Conservation (phyloP, 2,797 vertebrate species). For the Oryzias sinensis region DNA sequence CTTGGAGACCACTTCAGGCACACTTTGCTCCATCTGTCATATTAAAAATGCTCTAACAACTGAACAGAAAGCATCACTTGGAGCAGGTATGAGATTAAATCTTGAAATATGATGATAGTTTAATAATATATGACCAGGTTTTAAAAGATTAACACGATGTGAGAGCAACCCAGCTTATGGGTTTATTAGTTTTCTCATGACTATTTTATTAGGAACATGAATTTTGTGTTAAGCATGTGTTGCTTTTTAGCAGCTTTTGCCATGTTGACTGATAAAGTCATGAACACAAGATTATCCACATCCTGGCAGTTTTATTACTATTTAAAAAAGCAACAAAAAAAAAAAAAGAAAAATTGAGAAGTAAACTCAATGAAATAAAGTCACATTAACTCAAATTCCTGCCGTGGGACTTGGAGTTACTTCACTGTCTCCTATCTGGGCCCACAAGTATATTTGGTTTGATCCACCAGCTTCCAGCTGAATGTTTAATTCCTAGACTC, state of each 20-base stretch:
- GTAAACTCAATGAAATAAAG: slow-evolving; percentile 19
- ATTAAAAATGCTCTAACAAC: neutral
- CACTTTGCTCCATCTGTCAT: slow-evolving; percentile 1
- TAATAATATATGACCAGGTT: slow-evolving; percentile 4
- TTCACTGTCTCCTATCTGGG: slow-evolving; percentile 27
- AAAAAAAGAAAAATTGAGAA: slow-evolving; percentile 4
- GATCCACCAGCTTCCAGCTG: slow-evolving; percentile 51
- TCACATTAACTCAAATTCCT: slow-evolving; percentile 9
- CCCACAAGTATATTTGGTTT: slow-evolving; percentile 33
- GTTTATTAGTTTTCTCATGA: slow-evolving; percentile 1
- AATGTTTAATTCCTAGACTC: slow-evolving; percentile 70
- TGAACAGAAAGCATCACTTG: neutral
- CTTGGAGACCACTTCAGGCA: neutral
- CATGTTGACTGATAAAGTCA: too few species aligned
- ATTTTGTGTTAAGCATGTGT: too few species aligned
- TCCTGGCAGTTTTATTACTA: slow-evolving; percentile 1
- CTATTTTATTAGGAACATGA: too few species aligned
- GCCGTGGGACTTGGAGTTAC: slow-evolving; percentile 11
- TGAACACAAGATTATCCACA: neutral
- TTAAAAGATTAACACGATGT: neutral
- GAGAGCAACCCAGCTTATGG: slow-evolving; percentile 5
- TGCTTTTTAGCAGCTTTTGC: too few species aligned
- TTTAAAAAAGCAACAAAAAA: slow-evolving; percentile 6
- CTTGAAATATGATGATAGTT: slow-evolving; percentile 2
- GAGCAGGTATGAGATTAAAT: slow-evolving; percentile 15